These are phyloP conservation scores for Trichopria drosophilae DNA, from an alignment of 2,888 invertebrate genomes.

Conservation along the genomic window DNA sequence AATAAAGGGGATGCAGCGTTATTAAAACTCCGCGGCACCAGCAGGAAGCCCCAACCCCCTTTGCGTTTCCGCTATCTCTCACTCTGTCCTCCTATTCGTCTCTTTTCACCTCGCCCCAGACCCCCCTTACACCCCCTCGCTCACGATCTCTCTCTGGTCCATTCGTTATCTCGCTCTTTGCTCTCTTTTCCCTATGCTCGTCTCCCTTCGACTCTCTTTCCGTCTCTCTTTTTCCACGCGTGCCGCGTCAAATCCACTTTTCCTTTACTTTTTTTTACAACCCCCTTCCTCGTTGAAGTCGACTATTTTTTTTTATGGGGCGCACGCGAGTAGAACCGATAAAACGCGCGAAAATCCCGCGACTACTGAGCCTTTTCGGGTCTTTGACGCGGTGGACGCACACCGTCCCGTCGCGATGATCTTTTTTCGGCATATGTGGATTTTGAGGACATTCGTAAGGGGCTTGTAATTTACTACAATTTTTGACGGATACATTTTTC, in stretches of 20 bases:
- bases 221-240: constrained; percentile 26
- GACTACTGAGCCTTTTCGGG: no score
- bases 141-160: constrained; percentile 25
- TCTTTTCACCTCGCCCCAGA: constrained; percentile 11
- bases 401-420: no score
- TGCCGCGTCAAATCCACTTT: constrained; percentile 40
- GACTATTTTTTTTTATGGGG: no score
- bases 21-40: constrained; percentile 43
- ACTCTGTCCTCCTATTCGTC: constrained; percentile 25
- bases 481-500: no score
- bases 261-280: no score
- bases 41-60: constrained; percentile 26
- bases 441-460: no score
- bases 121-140: background rate
- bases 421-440: no score
- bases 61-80: constrained; percentile 23
- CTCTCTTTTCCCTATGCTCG: constrained; percentile 29
- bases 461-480: no score
- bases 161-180: constrained; percentile 14
- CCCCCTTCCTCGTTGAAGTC: no score
- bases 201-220: constrained; percentile 34
- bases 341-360: no score
- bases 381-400: no score
- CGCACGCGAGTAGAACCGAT: no score
- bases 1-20: constrained; percentile 53